These are phyloP conservation scores for Idris sp. DNA, from an alignment of 1,140 invertebrate species.

Conservation along the genomic window DNA sequence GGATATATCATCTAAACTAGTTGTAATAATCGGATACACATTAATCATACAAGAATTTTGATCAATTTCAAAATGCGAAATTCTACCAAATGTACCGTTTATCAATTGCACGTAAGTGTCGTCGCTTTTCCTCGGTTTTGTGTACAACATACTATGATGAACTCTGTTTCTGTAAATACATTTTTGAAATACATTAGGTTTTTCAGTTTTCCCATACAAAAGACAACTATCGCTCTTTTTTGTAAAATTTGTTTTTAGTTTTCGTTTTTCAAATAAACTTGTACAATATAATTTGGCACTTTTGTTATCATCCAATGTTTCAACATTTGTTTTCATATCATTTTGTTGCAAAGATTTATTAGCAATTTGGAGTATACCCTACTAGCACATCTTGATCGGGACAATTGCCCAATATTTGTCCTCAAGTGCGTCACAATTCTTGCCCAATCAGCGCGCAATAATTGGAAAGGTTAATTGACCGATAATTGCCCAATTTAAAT, in stretches of 20 bases:
- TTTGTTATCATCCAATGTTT: neutral
- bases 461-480: too few species aligned
- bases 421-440: too few species aligned
- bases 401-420: too few species aligned
- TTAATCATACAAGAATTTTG: slow-evolving; percentile 1
- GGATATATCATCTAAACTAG: neutral
- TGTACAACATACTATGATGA: slow-evolving; percentile 16
- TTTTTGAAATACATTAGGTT: neutral
- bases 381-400: too few species aligned
- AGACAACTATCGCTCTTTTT: neutral
- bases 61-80: slow-evolving; percentile 7
- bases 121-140: slow-evolving; percentile 12
- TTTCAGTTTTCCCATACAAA: slow-evolving; percentile 1
- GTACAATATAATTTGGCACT: slow-evolving; percentile 2
- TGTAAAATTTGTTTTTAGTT: slow-evolving; percentile 13
- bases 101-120: slow-evolving; percentile 8
- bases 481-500: too few species aligned
- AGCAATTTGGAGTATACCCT: slow-evolving; percentile 13
- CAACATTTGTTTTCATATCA: slow-evolving; percentile 15
- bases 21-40: neutral
- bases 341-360: slow-evolving; percentile 4
- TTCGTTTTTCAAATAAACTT: slow-evolving; percentile 14
- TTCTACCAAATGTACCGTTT: slow-evolving; percentile 11
- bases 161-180: slow-evolving; percentile 18
- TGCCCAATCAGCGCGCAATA: too few species aligned